Evolutionary conservation across 2,888 invertebrate species (phyloP).

Genomic region (Ectemnius continuus): DNA sequence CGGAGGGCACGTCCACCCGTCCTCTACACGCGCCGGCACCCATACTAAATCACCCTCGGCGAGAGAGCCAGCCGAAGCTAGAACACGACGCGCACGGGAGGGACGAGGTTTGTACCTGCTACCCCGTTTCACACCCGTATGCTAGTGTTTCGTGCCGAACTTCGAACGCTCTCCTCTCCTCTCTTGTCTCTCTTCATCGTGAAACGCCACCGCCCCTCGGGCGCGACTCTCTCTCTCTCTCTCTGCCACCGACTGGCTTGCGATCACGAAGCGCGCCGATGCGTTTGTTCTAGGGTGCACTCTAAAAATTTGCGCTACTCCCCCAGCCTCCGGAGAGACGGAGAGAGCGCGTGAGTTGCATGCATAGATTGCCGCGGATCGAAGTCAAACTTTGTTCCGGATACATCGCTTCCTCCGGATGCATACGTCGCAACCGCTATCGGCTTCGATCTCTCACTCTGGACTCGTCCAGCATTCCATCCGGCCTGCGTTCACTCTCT

Average conservation of each 20-base stretch:
- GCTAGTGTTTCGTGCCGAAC: conserved; percentile 22
- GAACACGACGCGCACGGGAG: not conserved
- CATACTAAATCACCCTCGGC: conserved; percentile 47
- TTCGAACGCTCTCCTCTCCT: conserved; percentile 1
- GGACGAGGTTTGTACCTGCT: conserved; percentile 40
- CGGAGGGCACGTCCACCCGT: not conserved
- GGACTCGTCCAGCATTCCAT: not conserved
- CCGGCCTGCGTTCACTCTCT: too few relatives aligned
- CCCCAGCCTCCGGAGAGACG: too few relatives aligned
- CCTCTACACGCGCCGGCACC: conserved; percentile 25
- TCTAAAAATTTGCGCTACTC: conserved; percentile 4
- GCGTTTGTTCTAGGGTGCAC: conserved; percentile 8
- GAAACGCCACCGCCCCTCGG: not conserved
- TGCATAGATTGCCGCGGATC: not conserved
- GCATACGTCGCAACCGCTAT: not conserved
- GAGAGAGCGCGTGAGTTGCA: not conserved
- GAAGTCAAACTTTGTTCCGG: conserved; percentile 6
- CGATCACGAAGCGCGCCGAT: not conserved
- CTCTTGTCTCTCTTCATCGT: too few relatives aligned
- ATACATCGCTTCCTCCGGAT: conserved; percentile 10
- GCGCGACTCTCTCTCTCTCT: conserved; percentile 2
- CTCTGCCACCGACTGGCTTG: not conserved
- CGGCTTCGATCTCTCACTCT: not conserved
- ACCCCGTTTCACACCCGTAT: conserved; percentile 47
- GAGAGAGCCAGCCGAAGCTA: conserved; percentile 19